A percentile compares a stretch with the other conserved stretches of the same genome.
Conservation (phyloP, 2,888 invertebrate genomes). For the Sminthurinus aureus region DNA sequence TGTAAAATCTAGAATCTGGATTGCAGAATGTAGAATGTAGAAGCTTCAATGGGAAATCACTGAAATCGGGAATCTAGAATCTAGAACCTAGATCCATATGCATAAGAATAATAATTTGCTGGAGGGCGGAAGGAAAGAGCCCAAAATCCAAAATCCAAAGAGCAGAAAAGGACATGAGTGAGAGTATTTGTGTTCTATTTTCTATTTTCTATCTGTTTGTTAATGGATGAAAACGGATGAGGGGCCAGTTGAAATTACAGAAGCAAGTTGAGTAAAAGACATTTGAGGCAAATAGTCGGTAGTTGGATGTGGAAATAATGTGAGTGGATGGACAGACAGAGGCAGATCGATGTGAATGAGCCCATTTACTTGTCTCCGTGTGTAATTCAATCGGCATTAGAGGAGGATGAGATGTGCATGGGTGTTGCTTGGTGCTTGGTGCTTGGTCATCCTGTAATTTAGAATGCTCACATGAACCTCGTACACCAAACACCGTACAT, state of each 20-base stretch:
- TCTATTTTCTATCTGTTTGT: background rate
- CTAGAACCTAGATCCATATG: too few relatives aligned
- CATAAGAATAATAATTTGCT: too few relatives aligned
- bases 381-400: conserved; percentile 18
- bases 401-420: background rate
- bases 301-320: background rate
- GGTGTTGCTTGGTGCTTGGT: background rate
- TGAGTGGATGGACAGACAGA: background rate
- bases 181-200: background rate
- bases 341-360: background rate
- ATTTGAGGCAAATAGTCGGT: background rate
- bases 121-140: background rate
- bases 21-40: too few relatives aligned
- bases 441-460: conserved; percentile 13
- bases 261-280: background rate
- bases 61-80: too few relatives aligned
- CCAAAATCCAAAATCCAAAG: background rate
- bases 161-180: background rate
- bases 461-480: conserved; percentile 12
- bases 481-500: too few relatives aligned
- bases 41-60: too few relatives aligned
- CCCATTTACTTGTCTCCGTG: background rate
- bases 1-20: too few relatives aligned
- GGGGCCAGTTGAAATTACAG: background rate
- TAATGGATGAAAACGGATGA: background rate